phyloP scores from a whole-genome alignment of 2,888 invertebrate species.

The Brachyptera putata region DNA sequence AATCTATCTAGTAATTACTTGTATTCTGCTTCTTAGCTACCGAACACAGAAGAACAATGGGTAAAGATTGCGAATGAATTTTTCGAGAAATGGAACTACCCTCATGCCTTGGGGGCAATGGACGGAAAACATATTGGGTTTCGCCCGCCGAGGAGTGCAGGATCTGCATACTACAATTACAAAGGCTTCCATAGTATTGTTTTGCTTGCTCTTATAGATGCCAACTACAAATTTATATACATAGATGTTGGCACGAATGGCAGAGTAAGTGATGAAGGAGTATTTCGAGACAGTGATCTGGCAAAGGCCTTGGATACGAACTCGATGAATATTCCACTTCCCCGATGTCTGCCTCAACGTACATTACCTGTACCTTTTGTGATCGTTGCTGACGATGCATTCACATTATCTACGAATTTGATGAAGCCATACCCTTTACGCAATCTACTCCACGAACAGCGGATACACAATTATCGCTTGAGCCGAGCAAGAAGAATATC shows the following conservation, averaged over 20 bases:
- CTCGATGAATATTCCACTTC: conserved; percentile 5
- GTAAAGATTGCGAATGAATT: conserved; percentile 11
- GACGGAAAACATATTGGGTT: conserved; percentile 21
- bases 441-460: neutral
- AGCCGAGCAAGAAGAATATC: neutral
- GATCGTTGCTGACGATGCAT: conserved; percentile 44
- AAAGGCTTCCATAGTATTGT: conserved; percentile 14
- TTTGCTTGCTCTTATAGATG: conserved; percentile 17
- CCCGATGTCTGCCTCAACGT: neutral
- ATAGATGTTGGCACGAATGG: conserved; percentile 19
- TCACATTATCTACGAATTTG: conserved; percentile 12
- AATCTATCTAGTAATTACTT: neutral
- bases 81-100: conserved; percentile 14
- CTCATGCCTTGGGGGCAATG: conserved; percentile 16
- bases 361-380: conserved; percentile 40
- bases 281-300: neutral
- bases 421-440: neutral
- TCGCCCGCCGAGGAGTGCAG: neutral
- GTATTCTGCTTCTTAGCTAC: neutral
- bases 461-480: neutral
- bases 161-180: conserved; percentile 17
- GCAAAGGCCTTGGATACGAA: neutral
- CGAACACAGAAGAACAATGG: conserved; percentile 13
- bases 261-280: too few relatives aligned
- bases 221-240: conserved; percentile 13